Conservation (phyloP, 2,888 invertebrate genomes). For the Tethea ocularis region DNA sequence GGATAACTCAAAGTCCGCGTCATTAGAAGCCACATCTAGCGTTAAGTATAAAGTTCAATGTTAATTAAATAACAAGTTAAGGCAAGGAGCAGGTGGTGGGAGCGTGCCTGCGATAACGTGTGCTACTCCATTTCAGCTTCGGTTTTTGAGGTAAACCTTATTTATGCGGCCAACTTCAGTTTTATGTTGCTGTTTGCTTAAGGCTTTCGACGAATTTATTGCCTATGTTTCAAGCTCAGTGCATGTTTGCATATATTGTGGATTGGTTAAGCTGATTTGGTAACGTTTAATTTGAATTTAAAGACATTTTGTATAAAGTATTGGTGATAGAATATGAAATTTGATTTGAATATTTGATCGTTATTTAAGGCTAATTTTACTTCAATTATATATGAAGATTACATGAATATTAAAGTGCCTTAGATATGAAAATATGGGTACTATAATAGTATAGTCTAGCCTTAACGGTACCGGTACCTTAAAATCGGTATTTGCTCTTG, state of each 20-base stretch:
- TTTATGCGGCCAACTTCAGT: conserved; percentile 47
- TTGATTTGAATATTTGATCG: too few species aligned
- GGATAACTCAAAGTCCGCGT: too few species aligned
- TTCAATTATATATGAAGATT: too few species aligned
- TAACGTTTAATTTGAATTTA: not conserved
- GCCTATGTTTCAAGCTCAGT: not conserved
- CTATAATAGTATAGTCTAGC: too few species aligned
- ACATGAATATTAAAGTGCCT: too few species aligned
- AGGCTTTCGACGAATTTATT: conserved; percentile 22
- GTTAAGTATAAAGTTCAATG: conserved; percentile 30
- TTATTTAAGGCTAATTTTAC: too few species aligned
- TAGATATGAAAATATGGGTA: too few species aligned
- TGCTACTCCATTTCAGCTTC: conserved; percentile 57
- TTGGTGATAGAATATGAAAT: too few species aligned
- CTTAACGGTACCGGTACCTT: too few species aligned
- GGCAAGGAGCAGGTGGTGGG: conserved; percentile 67
- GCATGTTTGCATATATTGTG: not conserved
- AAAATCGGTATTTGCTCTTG: too few species aligned
- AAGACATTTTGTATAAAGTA: too few species aligned
- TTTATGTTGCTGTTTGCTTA: conserved; percentile 26
- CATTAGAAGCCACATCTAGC: conserved; percentile 45
- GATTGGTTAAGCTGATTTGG: not conserved
- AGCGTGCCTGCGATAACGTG: conserved; percentile 62
- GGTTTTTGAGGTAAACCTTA: conserved; percentile 72
- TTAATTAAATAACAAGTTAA: conserved; percentile 73